Evolutionary conservation across 1,140 invertebrate genomes (phyloP).

Genomic region (Cecropterus lyciades): DNA sequence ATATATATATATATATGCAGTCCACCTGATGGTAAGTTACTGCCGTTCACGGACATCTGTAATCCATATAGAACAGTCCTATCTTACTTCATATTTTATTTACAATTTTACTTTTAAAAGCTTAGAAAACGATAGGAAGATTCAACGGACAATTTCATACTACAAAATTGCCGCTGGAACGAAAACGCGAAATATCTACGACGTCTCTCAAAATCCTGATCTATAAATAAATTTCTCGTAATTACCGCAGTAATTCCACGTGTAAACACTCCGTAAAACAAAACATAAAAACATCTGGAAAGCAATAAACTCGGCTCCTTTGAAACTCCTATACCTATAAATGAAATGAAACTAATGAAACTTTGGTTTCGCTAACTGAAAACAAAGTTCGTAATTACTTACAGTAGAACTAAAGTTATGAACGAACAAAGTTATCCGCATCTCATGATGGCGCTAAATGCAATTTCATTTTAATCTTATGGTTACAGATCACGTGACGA

Average conservation of each 20-base stretch:
- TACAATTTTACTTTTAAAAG: no score
- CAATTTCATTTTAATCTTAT: background rate
- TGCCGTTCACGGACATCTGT: no score
- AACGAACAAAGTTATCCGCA: conserved; percentile 1
- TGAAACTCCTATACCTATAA: conserved; percentile 19
- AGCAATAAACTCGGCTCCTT: conserved; percentile 23
- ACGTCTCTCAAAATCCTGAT: no score
- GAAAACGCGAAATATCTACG: no score
- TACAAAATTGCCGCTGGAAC: no score
- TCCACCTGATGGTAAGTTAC: no score
- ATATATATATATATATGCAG: no score
- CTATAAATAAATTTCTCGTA: background rate
- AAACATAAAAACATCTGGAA: conserved; percentile 20
- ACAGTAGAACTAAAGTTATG: conserved; percentile 15
- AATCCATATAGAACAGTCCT: no score
- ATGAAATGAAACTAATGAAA: conserved; percentile 16
- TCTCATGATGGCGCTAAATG: background rate
- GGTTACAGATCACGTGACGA: background rate
- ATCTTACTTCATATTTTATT: no score
- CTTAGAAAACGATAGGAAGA: no score
- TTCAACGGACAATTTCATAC: no score
- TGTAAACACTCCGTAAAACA: conserved; percentile 7
- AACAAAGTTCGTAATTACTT: conserved; percentile 32
- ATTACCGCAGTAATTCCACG: background rate
- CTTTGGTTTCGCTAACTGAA: conserved; percentile 25